Conservation (phyloP, 2,888 invertebrate species). For the Macrophya alboannulata region DNA sequence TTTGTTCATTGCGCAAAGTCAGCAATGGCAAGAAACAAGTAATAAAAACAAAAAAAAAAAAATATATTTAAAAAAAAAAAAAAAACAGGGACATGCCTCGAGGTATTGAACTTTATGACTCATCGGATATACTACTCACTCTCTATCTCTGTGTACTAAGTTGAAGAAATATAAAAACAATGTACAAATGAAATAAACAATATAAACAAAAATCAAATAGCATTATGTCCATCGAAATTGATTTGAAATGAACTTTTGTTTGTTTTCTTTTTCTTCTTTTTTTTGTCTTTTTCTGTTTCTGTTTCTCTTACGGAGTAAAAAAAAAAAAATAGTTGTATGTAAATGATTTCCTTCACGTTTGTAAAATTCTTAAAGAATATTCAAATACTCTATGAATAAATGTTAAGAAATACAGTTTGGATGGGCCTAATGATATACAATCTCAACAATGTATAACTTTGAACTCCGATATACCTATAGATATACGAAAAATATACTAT, state of each 20-base stretch:
- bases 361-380: conserved; percentile 6
- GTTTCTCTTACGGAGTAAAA: not conserved
- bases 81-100: not conserved
- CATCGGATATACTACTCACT: not conserved
- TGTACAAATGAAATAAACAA: conserved; percentile 31
- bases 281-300: not conserved
- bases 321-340: not conserved
- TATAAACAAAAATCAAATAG: conserved; percentile 6
- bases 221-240: not conserved
- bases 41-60: not conserved
- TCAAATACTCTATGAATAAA: conserved; percentile 17
- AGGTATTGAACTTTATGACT: conserved; percentile 18
- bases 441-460: not conserved
- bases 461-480: not conserved
- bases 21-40: not conserved
- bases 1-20: not conserved
- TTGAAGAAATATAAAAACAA: conserved; percentile 21
- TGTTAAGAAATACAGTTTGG: conserved; percentile 28
- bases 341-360: not conserved
- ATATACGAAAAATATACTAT: conserved; percentile 36
- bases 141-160: not conserved
- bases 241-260: not conserved
- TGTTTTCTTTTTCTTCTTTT: not conserved
- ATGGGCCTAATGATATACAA: conserved; percentile 15
- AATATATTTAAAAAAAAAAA: not conserved